phyloP scores from a whole-genome alignment of 2,113 vertebrate genomes.

The Salvator merianae region DNA sequence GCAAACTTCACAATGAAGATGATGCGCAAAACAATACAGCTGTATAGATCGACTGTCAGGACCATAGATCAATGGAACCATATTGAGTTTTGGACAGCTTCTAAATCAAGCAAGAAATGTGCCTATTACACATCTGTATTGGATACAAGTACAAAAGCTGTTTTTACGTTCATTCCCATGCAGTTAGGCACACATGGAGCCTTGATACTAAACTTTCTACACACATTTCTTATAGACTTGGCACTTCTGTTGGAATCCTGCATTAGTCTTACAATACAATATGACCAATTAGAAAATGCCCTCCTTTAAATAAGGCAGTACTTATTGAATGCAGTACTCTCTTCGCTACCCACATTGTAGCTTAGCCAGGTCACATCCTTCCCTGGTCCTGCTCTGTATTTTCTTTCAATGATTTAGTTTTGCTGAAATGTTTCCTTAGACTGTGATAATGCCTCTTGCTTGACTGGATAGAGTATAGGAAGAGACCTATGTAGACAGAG shows the following conservation, averaged over 20 bases:
- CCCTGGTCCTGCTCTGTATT: too few species aligned
- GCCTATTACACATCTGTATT: neutral
- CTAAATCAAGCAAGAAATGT: neutral
- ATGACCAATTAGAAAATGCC: neutral
- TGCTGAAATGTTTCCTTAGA: too few species aligned
- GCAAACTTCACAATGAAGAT: neutral
- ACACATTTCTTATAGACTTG: neutral
- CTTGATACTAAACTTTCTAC: neutral
- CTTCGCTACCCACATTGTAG: too few species aligned
- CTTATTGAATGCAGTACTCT: too few species aligned
- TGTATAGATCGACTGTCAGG: neutral
- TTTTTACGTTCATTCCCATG: neutral
- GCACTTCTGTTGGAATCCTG: neutral
- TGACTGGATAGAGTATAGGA: too few species aligned
- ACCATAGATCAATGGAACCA: too few species aligned
- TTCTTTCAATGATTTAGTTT: too few species aligned
- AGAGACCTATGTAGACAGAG: too few species aligned
- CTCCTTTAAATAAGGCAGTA: neutral
- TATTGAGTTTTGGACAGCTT: neutral
- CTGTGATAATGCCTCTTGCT: too few species aligned
- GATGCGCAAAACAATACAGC: neutral
- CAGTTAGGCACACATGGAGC: neutral
- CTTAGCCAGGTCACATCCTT: too few species aligned
- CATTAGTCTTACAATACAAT: neutral
- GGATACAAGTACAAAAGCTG: neutral